Evolutionary conservation across 2,888 invertebrate genomes (phyloP).

Genomic region (Acholoe squamosa): DNA sequence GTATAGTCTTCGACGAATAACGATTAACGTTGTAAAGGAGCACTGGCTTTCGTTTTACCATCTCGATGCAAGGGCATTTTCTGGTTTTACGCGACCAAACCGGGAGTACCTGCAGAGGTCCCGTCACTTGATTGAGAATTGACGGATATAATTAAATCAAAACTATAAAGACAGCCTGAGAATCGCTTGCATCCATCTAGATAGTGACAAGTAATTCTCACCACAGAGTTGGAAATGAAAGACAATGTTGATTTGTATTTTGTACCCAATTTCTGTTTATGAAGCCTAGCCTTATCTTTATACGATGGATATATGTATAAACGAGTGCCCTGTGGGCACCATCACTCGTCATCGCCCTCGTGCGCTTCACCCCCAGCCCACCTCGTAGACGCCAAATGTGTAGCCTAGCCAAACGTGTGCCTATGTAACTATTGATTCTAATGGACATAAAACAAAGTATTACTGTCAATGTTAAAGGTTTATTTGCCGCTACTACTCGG

Average conservation of each 20-base stretch:
- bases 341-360: not conserved
- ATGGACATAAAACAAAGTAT: constrained; percentile 52
- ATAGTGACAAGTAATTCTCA: constrained; percentile 1
- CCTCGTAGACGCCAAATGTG: constrained; percentile 8
- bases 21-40: constrained; percentile 7
- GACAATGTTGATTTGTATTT: constrained; percentile 47
- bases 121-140: not conserved
- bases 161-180: not conserved
- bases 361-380: not conserved
- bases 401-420: constrained; percentile 46
- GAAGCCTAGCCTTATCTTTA: not conserved
- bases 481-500: not conserved
- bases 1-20: constrained; percentile 45
- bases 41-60: not conserved
- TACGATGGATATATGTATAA: not conserved
- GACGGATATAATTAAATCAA: not conserved
- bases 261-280: constrained; percentile 53
- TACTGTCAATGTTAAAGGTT: not conserved
- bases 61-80: constrained; percentile 16
- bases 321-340: not conserved
- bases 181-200: not conserved
- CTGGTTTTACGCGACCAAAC: too few relatives aligned
- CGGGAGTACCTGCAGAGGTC: not conserved
- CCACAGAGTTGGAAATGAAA: not conserved
- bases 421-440: constrained; percentile 45